phyloP scores from a whole-genome alignment of 2,797 vertebrate species.

The Sebastes nivosus region DNA sequence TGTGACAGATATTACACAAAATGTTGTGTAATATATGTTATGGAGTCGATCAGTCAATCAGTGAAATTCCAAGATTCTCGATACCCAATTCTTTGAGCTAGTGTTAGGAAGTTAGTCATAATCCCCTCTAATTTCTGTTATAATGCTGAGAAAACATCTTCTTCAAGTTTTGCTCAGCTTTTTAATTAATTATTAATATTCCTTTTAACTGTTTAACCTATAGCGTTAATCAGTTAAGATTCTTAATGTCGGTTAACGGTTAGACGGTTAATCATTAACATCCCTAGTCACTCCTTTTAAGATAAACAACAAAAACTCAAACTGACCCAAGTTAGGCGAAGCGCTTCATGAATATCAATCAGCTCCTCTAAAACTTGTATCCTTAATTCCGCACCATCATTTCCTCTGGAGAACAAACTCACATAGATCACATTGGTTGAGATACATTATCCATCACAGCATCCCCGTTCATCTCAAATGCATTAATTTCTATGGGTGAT shows the following conservation, averaged over 20 bases:
- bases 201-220: too few species aligned
- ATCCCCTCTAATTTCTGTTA: too few species aligned
- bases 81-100: too few species aligned
- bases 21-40: neutral
- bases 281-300: neutral
- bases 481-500: constrained; percentile 81
- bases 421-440: constrained; percentile 77
- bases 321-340: constrained; percentile 39
- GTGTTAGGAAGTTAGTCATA: too few species aligned
- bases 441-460: constrained; percentile 81
- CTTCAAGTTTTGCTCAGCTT: too few species aligned
- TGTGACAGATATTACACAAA: constrained; percentile 8
- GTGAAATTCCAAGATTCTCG: too few species aligned
- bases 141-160: too few species aligned
- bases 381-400: constrained; percentile 68
- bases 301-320: constrained; percentile 30
- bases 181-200: too few species aligned
- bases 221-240: too few species aligned
- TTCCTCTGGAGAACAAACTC: constrained; percentile 73
- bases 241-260: too few species aligned
- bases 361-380: constrained; percentile 57
- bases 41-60: too few species aligned
- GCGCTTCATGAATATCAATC: constrained; percentile 58
- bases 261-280: too few species aligned
- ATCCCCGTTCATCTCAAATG: constrained; percentile 82